Evolutionary conservation across 2,888 invertebrate species (phyloP), one percentile per base, ranked within the genome.

Genomic region (Sarcophaga caerulescens): DNA sequence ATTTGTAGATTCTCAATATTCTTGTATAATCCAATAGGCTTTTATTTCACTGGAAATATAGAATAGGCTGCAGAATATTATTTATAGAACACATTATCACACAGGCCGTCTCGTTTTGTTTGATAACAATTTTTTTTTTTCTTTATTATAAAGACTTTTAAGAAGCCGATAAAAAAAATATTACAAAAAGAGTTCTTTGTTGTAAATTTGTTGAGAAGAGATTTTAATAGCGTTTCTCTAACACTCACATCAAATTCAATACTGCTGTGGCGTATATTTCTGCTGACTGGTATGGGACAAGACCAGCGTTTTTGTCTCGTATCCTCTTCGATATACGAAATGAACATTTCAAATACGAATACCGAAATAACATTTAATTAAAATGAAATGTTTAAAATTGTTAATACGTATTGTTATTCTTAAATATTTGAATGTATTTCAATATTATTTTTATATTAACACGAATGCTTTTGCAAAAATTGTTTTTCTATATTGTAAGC

Each of bases 181-280:
- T 6, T 8, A 35, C 3, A 35, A 35, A n/a, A 35, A 35, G 10
- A 35, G 8, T 35, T 35, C 35, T 35, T 35, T 35, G 35, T 35
- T 35, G 35, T 35, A 35, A 8, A 10, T 35, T 35, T 35, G 2
- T 35, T 35, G 35, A 35, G 2, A 35, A 10, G 10, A 35, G 8
- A 35, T 35, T 35, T 63, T 63, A 17, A 12, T 35, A 14, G 6
- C n/a, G 66, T 68, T 68, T 66, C 17, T 4, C 59, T 12, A 59
- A 52, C 69, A 87, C 86, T 87, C 81, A 87, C 86, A 78, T 81
- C 70, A 75, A 87, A 87, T 70, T 87, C 86, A 66, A 63, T 19
- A 66, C 86, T 77, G 66, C 84, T 87, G 57, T 87, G 84, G n/a
- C 81, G 81, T 74, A 78, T 21, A 62, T 45, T 69, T 2, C 70